Conservation (phyloP, 2,113 vertebrate genomes). For the Alectura lathami region DNA sequence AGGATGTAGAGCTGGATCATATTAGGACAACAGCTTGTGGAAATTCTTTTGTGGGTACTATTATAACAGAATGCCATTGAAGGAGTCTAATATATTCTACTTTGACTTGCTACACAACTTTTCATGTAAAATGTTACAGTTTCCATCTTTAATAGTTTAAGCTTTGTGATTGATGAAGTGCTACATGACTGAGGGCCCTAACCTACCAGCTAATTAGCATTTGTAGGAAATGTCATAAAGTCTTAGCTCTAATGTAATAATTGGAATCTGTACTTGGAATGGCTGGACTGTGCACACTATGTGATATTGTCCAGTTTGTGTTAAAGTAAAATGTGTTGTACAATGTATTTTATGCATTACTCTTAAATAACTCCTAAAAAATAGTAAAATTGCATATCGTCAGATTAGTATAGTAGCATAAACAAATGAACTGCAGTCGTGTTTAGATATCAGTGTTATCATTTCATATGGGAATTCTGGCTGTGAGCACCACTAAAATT, state of each 20-base stretch:
- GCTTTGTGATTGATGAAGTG: conserved; percentile 66
- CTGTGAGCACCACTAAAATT: neutral
- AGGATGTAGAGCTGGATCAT: conserved; percentile 15
- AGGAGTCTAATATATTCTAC: conserved; percentile 17
- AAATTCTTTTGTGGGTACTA: conserved; percentile 23
- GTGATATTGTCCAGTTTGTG: neutral
- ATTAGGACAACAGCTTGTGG: conserved; percentile 49
- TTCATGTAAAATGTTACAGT: conserved; percentile 57
- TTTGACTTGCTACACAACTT: conserved; percentile 29
- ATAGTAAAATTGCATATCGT: neutral
- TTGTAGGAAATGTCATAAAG: conserved; percentile 62
- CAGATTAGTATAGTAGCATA: neutral
- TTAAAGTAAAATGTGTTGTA: neutral
- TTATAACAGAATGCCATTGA: conserved; percentile 9
- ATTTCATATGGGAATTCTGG: neutral
- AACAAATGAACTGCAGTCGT: neutral
- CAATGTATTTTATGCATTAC: neutral
- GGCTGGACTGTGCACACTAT: neutral
- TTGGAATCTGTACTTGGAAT: conserved; percentile 2
- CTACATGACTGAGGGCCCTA: conserved; percentile 48
- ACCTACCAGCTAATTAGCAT: conserved; percentile 61
- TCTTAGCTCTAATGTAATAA: conserved; percentile 45
- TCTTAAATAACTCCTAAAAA: neutral
- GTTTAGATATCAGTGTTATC: neutral
- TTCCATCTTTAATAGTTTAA: conserved; percentile 67